Conservation (phyloP, 2,888 invertebrate species). For the Conomelus anceps region DNA sequence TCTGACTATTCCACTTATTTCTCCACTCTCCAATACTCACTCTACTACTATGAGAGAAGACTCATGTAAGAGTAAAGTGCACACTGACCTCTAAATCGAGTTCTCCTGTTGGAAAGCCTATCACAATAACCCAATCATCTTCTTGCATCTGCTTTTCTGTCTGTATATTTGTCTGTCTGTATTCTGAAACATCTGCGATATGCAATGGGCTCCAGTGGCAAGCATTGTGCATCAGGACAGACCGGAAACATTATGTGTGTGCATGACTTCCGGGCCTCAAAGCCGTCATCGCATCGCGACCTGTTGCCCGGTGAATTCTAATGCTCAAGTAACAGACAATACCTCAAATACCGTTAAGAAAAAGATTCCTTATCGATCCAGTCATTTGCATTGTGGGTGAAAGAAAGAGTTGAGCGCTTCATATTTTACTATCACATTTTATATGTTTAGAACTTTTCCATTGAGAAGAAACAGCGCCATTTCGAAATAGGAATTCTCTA, state of each 20-base stretch:
- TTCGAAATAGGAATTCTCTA: too few relatives aligned
- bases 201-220: not conserved
- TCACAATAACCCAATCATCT: not conserved
- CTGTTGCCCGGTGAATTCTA: not conserved
- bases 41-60: not conserved
- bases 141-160: not conserved
- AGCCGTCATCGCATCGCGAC: too few relatives aligned
- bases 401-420: not conserved
- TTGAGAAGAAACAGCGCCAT: too few relatives aligned
- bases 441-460: not conserved
- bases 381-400: not conserved
- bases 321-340: not conserved
- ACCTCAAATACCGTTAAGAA: not conserved
- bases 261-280: not conserved
- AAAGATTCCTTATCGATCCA: not conserved
- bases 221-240: not conserved
- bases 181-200: not conserved
- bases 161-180: too few relatives aligned
- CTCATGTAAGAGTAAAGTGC: not conserved
- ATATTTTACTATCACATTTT: not conserved
- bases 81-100: not conserved
- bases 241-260: not conserved
- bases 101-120: too few relatives aligned
- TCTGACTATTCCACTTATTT: too few relatives aligned
- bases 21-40: too few relatives aligned